A percentile compares a stretch with the other conserved stretches of the same genome.
phyloP scores from a whole-genome alignment of 2,113 vertebrate genomes.

The Daubentonia madagascariensis region DNA sequence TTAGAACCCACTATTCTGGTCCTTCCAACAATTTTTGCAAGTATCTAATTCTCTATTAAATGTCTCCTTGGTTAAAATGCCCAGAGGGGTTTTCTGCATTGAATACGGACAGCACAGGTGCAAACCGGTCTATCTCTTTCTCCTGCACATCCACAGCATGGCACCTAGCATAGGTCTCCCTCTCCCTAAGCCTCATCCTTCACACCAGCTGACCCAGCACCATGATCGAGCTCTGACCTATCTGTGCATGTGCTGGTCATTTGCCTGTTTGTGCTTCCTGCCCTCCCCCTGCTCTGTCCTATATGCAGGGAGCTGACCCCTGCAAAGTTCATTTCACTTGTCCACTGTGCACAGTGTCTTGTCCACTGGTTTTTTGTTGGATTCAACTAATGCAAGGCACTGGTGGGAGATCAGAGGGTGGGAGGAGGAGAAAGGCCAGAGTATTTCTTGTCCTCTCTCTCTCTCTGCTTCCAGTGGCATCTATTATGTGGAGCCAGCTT shows the following conservation, averaged over 20 bases:
- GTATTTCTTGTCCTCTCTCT: background rate
- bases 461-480: background rate
- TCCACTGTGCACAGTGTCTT: background rate
- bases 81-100: background rate
- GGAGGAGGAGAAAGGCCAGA: background rate
- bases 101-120: background rate
- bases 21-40: background rate
- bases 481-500: background rate
- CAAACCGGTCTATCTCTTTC: background rate
- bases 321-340: background rate
- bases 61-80: slow-evolving; percentile 12
- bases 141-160: background rate
- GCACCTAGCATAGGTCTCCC: background rate
- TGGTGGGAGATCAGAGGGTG: background rate
- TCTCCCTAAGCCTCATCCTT: background rate
- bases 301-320: background rate
- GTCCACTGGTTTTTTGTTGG: background rate
- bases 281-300: background rate
- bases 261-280: background rate
- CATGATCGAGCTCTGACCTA: background rate
- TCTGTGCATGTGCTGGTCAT: background rate
- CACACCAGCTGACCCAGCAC: background rate
- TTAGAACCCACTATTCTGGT: background rate
- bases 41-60: background rate
- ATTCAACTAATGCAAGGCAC: background rate